Percentiles rank a stretch among this genome's conserved stretches.
Evolutionary conservation across 2,888 invertebrate species (phyloP).

Genomic region (Metalampra italica): DNA sequence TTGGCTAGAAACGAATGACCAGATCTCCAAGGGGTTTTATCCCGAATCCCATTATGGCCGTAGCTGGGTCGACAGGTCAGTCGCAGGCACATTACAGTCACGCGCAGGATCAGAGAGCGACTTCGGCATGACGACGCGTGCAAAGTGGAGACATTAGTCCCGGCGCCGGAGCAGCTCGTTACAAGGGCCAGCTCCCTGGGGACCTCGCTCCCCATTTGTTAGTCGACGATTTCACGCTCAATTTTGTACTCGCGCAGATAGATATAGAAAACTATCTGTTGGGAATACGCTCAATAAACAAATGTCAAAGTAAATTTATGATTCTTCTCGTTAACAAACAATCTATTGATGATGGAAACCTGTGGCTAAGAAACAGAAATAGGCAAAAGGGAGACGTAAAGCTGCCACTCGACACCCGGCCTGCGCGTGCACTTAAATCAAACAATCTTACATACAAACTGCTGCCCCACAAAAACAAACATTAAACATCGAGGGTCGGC

Average conservation of each 20-base stretch:
- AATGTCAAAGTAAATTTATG: constrained; percentile 11
- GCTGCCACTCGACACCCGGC: constrained; percentile 31
- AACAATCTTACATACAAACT: constrained; percentile 50
- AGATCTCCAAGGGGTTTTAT: constrained; percentile 26
- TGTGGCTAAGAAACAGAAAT: constrained; percentile 19
- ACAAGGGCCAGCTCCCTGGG: constrained; percentile 35
- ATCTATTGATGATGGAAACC: constrained; percentile 9
- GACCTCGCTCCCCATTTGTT: constrained; percentile 48
- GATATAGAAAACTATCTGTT: constrained; percentile 3
- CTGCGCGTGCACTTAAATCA: constrained; percentile 46
- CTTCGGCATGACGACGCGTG: constrained; percentile 42
- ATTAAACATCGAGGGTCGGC: constrained; percentile 26
- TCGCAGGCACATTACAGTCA: constrained; percentile 8
- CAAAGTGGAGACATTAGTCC: constrained; percentile 48
- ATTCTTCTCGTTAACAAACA: constrained; percentile 11
- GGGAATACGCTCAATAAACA: constrained; percentile 11
- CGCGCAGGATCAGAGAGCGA: constrained; percentile 12
- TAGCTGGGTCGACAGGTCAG: constrained; percentile 21
- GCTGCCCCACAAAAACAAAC: constrained; percentile 61
- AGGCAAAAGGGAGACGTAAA: constrained; percentile 24
- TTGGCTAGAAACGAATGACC: constrained; percentile 8
- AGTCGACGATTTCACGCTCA: constrained; percentile 36
- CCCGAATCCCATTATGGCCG: constrained; percentile 26
- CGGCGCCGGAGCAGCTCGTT: constrained; percentile 40
- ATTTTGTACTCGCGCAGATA: constrained; percentile 22